A percentile compares a stretch with the other conserved stretches of the same genome.
Evolutionary conservation across 2,797 vertebrate species (phyloP).

Genomic region (Malurus splendens): DNA sequence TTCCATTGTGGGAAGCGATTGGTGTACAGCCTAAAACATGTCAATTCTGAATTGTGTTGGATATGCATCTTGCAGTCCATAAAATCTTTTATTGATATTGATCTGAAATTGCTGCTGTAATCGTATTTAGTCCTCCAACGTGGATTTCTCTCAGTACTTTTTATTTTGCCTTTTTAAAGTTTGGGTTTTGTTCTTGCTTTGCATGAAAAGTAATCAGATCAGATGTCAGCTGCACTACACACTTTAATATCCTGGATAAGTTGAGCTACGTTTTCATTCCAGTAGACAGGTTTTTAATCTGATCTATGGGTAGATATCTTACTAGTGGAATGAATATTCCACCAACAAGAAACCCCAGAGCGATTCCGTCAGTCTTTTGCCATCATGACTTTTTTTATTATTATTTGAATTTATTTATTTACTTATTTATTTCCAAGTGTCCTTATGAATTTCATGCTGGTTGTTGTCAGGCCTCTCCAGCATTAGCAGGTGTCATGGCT

Average conservation of each 20-base stretch:
- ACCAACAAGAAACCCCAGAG: conserved; percentile 6
- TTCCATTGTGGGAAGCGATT: background rate
- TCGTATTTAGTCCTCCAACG: background rate
- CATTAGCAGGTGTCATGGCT: background rate
- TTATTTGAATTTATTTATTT: background rate
- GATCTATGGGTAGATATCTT: conserved; percentile 44
- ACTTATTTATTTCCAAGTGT: background rate
- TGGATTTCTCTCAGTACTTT: conserved; percentile 9
- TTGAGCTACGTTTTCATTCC: conserved; percentile 45
- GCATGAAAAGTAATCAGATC: conserved; percentile 50
- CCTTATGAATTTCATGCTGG: background rate
- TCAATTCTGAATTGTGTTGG: conserved; percentile 44
- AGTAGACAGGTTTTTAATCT: conserved; percentile 56
- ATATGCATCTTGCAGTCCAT: conserved; percentile 33
- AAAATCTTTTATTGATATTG: conserved; percentile 46
- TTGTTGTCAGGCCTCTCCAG: background rate
- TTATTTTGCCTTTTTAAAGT: conserved; percentile 25
- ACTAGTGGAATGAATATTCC: conserved; percentile 39
- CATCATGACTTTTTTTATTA: background rate
- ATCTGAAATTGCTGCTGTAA: conserved; percentile 49
- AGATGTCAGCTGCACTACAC: conserved; percentile 52
- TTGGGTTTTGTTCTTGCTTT: conserved; percentile 40
- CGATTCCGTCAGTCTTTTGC: background rate
- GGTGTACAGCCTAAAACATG: conserved; percentile 16
- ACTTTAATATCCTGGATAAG: conserved; percentile 63